Evolutionary conservation across 23 tunicate species (phyloP).

Genomic region (Diplosoma virens): DNA sequence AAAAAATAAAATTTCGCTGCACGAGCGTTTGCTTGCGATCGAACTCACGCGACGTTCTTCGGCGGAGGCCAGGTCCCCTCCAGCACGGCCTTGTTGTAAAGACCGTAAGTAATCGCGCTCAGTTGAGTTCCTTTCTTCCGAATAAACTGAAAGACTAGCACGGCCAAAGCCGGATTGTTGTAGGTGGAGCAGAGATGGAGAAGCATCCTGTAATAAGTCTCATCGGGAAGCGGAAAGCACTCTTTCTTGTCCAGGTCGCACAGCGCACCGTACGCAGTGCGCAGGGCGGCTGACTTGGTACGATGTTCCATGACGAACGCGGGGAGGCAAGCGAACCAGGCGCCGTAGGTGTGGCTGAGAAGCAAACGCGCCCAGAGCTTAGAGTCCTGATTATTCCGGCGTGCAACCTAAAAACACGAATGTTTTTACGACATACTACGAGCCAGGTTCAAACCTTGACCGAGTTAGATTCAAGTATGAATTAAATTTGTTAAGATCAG

Average conservation of each 20-base stretch:
- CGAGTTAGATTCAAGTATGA: too few relatives aligned
- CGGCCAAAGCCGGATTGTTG: conserved; percentile 83
- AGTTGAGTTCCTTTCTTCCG: conserved; percentile 63
- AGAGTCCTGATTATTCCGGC: conserved; percentile 41
- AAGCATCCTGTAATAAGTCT: conserved; percentile 76
- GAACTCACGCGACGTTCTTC: conserved; percentile 73
- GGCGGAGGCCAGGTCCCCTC: conserved; percentile 89
- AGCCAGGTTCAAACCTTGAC: too few relatives aligned
- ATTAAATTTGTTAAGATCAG: too few relatives aligned
- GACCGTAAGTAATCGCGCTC: conserved; percentile 89
- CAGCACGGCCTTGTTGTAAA: conserved; percentile 88
- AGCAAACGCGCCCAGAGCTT: conserved; percentile 71
- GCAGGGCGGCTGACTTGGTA: conserved; percentile 62
- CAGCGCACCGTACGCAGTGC: conserved; percentile 67
- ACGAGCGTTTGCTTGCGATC: not conserved
- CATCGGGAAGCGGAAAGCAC: conserved; percentile 80
- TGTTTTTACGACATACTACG: too few relatives aligned
- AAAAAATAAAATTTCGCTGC: not conserved
- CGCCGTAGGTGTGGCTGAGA: conserved; percentile 68
- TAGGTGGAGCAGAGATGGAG: conserved; percentile 67
- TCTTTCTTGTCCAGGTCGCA: conserved; percentile 33
- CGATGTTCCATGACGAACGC: conserved; percentile 45
- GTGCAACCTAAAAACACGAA: conserved; percentile 66
- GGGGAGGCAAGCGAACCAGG: conserved; percentile 85
- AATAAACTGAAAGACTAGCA: conserved; percentile 66